Conservation (phyloP, 2,888 invertebrate species). For the Tetramorium bicarinatum region DNA sequence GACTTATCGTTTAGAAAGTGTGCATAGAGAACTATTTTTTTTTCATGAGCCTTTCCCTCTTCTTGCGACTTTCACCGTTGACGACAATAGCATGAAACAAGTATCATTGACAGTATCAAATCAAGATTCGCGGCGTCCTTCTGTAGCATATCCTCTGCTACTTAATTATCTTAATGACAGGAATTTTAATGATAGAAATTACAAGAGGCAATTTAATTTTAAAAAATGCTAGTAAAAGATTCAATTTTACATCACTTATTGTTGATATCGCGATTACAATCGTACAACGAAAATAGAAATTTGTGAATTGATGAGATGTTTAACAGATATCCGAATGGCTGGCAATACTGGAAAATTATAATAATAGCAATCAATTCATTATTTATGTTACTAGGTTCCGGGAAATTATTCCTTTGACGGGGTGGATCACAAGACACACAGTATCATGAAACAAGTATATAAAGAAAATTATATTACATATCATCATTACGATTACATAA, state of each 20-base stretch:
- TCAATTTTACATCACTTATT: neutral
- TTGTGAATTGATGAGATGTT: neutral
- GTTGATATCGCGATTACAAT: neutral
- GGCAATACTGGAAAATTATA: neutral
- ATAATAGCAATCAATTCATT: neutral
- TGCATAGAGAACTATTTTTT: conserved; percentile 56
- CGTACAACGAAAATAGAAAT: neutral
- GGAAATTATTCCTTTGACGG: neutral
- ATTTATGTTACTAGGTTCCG: neutral
- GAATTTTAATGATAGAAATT: neutral
- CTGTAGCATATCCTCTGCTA: neutral
- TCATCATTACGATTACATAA: neutral
- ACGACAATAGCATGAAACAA: conserved; percentile 30
- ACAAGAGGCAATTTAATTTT: neutral
- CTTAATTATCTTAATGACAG: conserved; percentile 13
- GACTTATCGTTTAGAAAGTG: conserved; percentile 66
- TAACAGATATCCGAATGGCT: neutral
- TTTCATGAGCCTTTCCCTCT: conserved; percentile 62
- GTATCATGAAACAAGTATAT: neutral
- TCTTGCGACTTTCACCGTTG: conserved; percentile 68
- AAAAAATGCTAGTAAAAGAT: neutral
- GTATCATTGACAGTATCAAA: neutral
- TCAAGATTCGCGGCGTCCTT: neutral
- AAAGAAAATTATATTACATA: neutral
- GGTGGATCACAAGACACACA: neutral